Percentiles rank a stretch among this genome's conserved stretches.
phyloP scores from a whole-genome alignment of 2,113 vertebrate genomes.

The Chunga burmeisteri region DNA sequence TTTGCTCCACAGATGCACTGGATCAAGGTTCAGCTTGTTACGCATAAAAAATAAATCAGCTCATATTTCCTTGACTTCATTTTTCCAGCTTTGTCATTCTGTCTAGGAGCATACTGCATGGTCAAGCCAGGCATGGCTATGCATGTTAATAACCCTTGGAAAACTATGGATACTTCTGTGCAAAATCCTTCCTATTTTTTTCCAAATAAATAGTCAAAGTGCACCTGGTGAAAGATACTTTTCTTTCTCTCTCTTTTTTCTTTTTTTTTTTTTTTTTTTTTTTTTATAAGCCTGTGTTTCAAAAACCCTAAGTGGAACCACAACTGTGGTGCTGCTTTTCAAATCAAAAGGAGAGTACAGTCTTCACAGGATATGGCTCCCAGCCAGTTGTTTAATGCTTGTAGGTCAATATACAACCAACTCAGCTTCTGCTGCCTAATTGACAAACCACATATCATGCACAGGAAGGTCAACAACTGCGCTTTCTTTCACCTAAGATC shows the following conservation, averaged over 20 bases:
- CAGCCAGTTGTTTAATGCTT: slow-evolving; percentile 72
- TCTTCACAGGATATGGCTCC: slow-evolving; percentile 70
- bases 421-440: slow-evolving; percentile 66
- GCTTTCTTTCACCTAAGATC: slow-evolving; percentile 63
- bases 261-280: background rate
- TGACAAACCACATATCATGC: slow-evolving; percentile 73
- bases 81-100: slow-evolving; percentile 67
- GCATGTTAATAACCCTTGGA: slow-evolving; percentile 59
- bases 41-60: slow-evolving; percentile 53
- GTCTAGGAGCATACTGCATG: slow-evolving; percentile 36
- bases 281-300: slow-evolving; percentile 38
- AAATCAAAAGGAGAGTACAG: slow-evolving; percentile 70
- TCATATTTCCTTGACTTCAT: slow-evolving; percentile 62
- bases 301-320: slow-evolving; percentile 65
- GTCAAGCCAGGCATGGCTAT: slow-evolving; percentile 47
- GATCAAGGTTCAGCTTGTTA: slow-evolving; percentile 51
- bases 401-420: slow-evolving; percentile 61
- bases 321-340: slow-evolving; percentile 74
- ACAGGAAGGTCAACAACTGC: slow-evolving; percentile 59
- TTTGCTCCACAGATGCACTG: slow-evolving; percentile 40
- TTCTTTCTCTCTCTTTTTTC: background rate
- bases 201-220: slow-evolving; percentile 33
- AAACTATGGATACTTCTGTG: slow-evolving; percentile 47
- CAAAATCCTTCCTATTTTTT: slow-evolving; percentile 29
- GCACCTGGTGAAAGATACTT: slow-evolving; percentile 72